Evolutionary conservation across 2,797 vertebrate genomes (phyloP), one percentile per base, ranked within the genome.

Genomic region (Etheostoma perlongum): DNA sequence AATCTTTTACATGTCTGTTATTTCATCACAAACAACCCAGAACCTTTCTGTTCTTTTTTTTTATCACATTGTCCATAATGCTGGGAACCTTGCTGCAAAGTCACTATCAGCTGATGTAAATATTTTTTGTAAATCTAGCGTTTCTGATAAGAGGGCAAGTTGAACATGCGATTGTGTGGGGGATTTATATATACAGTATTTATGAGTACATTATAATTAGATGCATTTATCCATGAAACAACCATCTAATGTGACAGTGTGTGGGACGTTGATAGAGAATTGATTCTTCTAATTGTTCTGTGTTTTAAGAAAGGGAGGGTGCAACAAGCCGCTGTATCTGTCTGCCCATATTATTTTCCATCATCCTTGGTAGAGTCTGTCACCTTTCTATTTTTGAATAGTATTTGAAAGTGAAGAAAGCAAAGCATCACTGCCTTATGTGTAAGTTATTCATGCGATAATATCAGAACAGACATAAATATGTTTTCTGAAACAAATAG

Each of bases 31-130:
- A 25, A 18, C 23, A 30, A 30, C 30, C n/a, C 23, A 11, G 14
- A 57, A 30, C n/a, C 8, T 47, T 69, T 60, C 15, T 4, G 30
- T 30, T 0, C 3, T 30, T 30, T 30, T 27, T 27, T 27, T 80
- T 82, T 15, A 75, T 72, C 53, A 74, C 71, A 52, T 47, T 49
- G 23, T 88, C 67, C 66, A 63, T 72, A 71, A 74, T 88, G 86
- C 88, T 89, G 89, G 91, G 83, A 89, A 85, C 79, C 76, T n/a
- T 40, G 36, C 10, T 40, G 36, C 10, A 40, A 19, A 67, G 53
- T 84, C 76, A 72, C 72, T 55, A 77, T 84, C 61, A 77, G 54
- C 72, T 79, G 68, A 76, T 91, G 88, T 89, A 92, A 88, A 92
- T 90, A 83, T 48, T 1, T 77, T 66, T 84, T 89, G 74, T 88